Evolutionary conservation across 2,888 invertebrate genomes (phyloP).

Genomic region (Perizoma affinitatum): DNA sequence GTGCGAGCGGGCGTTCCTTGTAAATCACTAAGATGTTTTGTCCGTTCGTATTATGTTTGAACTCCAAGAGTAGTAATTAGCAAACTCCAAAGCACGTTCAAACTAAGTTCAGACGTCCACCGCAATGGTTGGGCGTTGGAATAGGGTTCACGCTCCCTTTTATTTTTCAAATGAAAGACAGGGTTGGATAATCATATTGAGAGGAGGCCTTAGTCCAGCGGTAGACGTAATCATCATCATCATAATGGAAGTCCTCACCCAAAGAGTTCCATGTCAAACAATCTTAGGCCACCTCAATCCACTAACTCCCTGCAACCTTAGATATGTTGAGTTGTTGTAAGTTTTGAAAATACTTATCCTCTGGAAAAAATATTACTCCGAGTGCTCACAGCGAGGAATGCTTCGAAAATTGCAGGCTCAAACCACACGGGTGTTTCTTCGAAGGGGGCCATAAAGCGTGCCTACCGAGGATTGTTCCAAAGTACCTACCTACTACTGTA

Average conservation of each 20-base stretch:
- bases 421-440: constrained; percentile 41
- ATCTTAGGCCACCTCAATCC: too few relatives aligned
- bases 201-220: too few relatives aligned
- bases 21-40: constrained; percentile 60
- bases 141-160: too few relatives aligned
- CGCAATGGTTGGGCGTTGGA: too few relatives aligned
- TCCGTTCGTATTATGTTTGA: constrained; percentile 46
- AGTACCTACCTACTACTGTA: constrained; percentile 6
- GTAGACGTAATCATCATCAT: too few relatives aligned
- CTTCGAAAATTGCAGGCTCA: constrained; percentile 42
- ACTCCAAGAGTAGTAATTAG: constrained; percentile 4
- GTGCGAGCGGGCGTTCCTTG: constrained; percentile 48
- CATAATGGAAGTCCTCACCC: too few relatives aligned
- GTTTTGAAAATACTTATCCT: too few relatives aligned
- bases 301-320: too few relatives aligned
- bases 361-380: neutral
- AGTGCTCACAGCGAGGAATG: constrained; percentile 29
- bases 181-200: too few relatives aligned
- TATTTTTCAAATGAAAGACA: too few relatives aligned
- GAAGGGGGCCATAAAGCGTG: constrained; percentile 53
- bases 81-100: neutral
- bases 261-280: too few relatives aligned
- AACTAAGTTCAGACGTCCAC: neutral
- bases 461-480: constrained; percentile 52
- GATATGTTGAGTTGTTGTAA: too few relatives aligned